Conservation (phyloP, 2,113 vertebrate species). For the Camarhynchus parvulus region DNA sequence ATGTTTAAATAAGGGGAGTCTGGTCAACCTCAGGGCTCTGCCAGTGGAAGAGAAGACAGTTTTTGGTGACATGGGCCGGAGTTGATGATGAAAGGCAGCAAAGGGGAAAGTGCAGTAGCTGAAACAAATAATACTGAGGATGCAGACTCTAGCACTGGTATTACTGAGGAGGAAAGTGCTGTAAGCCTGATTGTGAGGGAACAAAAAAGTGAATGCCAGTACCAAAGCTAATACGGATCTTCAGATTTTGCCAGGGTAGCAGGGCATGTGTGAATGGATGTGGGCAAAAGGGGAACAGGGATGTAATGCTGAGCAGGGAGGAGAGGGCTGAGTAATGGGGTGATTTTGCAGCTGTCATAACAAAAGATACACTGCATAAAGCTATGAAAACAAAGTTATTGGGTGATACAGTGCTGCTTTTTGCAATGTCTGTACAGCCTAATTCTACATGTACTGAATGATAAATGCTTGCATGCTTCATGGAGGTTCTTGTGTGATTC, state of each 20-base stretch:
- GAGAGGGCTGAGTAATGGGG: slow-evolving; percentile 33
- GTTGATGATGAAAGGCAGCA: background rate
- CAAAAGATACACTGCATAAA: slow-evolving; percentile 2
- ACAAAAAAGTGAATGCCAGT: background rate
- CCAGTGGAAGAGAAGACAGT: background rate
- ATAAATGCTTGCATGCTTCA: background rate
- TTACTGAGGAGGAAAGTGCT: background rate
- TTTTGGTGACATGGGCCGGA: background rate
- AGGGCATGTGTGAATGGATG: background rate
- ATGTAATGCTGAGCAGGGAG: background rate
- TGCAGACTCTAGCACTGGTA: background rate
- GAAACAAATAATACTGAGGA: background rate
- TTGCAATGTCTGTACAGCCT: background rate
- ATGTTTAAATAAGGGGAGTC: background rate
- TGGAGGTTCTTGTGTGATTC: background rate
- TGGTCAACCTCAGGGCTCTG: background rate
- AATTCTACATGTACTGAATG: background rate
- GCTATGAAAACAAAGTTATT: background rate
- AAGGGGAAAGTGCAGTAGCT: background rate
- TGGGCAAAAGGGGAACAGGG: background rate
- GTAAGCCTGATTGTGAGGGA: background rate
- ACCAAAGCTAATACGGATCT: background rate
- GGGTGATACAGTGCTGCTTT: background rate
- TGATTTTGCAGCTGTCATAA: slow-evolving; percentile 40
- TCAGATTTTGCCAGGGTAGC: background rate